Evolutionary conservation across 2,888 invertebrate species (phyloP), one percentile per base, ranked within the genome.

Genomic region (Flabesymbios commensalis): DNA sequence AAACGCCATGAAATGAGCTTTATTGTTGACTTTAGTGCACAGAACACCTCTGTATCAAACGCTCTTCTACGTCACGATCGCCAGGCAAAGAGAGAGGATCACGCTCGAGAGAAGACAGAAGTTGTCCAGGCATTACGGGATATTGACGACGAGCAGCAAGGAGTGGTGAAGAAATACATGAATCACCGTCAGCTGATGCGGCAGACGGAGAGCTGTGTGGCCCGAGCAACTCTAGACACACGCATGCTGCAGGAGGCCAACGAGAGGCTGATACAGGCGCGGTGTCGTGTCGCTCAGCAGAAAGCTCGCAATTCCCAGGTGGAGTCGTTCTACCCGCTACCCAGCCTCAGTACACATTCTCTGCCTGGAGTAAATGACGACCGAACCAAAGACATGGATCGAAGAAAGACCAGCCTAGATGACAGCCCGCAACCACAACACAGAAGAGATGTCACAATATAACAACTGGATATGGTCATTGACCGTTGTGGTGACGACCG

Each of bases 31-130:
- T 81, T 81, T 63, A 76, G 69, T 61, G 74, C 71, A 48, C 81
- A 81, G 67, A 80, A 80, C 54, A 80, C 78, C 2, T 80, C 80
- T 2, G 78, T 81, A 10, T 79, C 80, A 3, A 79, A 79, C 51
- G 81, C 81, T 22, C 68, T 81, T 24, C 71, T 77, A 67, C 64
- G 77, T 26, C 80, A 80, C 60, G 80, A 81, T 64, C 63, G 76
- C 19, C 76, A 76, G 57, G 71, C 78, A 0, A 69, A 68, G 55
- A 58, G 47, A 28, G 80, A 79, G n/a, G 78, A 78, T 60, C 49
- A 49, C 10, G 48, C 72, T 1, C 67, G 64, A 42, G 54, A 62
- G 17, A 72, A 65, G 42, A 59, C 59, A 1, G 74, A 74, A 24
- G 32, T 63, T 14, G 73, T 75, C 2, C 65, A 68, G 47, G 64